Evolutionary conservation across 2,888 invertebrate species (phyloP).

Genomic region (Orchesella flavescens): DNA sequence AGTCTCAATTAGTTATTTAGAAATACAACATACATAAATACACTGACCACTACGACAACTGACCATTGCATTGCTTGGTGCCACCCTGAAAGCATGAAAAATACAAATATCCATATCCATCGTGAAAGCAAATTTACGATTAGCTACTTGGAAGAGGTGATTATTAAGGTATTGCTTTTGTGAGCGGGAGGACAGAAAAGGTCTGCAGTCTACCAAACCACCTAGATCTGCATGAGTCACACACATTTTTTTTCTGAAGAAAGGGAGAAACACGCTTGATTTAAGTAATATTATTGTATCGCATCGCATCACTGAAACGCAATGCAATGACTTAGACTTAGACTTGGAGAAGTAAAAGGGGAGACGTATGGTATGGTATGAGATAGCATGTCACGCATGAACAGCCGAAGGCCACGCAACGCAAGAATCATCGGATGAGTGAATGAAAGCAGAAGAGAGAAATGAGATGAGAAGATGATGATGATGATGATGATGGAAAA

Average conservation of each 20-base stretch:
- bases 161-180: neutral
- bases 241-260: neutral
- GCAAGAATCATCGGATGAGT: conserved; percentile 40
- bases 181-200: neutral
- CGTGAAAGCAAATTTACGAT: no score
- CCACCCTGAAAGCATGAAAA: neutral
- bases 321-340: conserved; percentile 23
- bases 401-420: conserved; percentile 49
- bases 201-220: no score
- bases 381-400: conserved; percentile 45
- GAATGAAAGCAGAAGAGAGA: conserved; percentile 13
- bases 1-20: no score
- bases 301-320: neutral
- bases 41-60: no score
- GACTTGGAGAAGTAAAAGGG: conserved; percentile 33
- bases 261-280: conserved; percentile 31
- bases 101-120: no score
- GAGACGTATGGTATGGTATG: conserved; percentile 39
- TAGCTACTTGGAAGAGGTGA: neutral
- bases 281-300: conserved; percentile 44
- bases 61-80: neutral
- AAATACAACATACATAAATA: neutral
- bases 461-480: conserved; percentile 23
- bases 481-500: neutral
- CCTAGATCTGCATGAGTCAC: conserved; percentile 22